Evolutionary conservation across 92 coral and sea anemone species (phyloP).

Genomic region (Zoanthus sociatus): DNA sequence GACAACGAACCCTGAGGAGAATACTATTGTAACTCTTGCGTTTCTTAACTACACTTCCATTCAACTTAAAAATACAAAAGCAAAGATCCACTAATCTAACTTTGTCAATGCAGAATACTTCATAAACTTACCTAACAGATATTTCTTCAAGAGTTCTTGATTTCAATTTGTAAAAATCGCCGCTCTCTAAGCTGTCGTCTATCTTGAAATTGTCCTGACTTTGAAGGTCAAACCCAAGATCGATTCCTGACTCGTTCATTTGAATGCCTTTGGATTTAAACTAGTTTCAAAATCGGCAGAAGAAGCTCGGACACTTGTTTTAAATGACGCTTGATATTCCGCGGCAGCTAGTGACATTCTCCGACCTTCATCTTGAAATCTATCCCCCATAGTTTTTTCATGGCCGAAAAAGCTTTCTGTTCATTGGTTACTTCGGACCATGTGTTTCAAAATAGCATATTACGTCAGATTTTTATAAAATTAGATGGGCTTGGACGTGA

Average conservation of each 20-base stretch:
- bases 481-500: neutral
- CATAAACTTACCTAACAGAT: slow-evolving; percentile 63
- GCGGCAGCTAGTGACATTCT: slow-evolving; percentile 25
- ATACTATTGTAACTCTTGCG: neutral
- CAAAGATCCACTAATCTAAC: neutral
- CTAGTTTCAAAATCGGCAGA: slow-evolving; percentile 17
- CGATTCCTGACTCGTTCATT: slow-evolving; percentile 99
- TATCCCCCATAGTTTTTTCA: slow-evolving; percentile 53
- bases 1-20: neutral
- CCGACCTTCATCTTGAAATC: slow-evolving; percentile 44
- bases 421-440: slow-evolving; percentile 75
- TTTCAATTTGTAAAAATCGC: slow-evolving; percentile 79
- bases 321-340: neutral
- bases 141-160: slow-evolving; percentile 76
- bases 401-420: neutral
- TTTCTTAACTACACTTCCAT: neutral
- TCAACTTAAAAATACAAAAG: neutral
- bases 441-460: slow-evolving; percentile 80
- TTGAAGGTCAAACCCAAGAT: slow-evolving; percentile 96
- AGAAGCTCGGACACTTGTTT: slow-evolving; percentile 14
- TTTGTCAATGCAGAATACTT: neutral
- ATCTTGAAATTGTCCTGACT: slow-evolving; percentile 76
- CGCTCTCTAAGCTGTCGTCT: slow-evolving; percentile 64
- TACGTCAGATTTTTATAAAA: slow-evolving; percentile 43
- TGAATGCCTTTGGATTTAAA: slow-evolving; percentile 75